A percentile compares a stretch with the other conserved stretches of the same genome.
These are phyloP conservation scores for Carapus acus DNA, from an alignment of 2,797 vertebrate genomes.

Conservation along the genomic window DNA sequence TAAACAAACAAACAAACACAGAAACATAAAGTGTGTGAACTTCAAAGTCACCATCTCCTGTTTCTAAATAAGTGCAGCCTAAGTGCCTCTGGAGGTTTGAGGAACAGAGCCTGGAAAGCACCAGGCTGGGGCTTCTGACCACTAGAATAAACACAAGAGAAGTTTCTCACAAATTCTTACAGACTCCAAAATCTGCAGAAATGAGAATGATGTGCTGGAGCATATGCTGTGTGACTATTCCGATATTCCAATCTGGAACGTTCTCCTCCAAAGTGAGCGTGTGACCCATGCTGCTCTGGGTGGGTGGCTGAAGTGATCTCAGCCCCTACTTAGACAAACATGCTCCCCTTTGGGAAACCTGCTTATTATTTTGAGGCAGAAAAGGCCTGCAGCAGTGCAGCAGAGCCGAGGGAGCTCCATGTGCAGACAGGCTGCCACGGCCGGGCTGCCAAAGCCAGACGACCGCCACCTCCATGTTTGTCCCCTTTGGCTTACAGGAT, in stretches of 20 bases:
- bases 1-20: constrained; percentile 17
- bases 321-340: constrained; percentile 51
- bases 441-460: too few relatives aligned
- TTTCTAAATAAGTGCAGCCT: constrained; percentile 14
- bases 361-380: constrained; percentile 58
- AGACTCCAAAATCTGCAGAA: too few relatives aligned
- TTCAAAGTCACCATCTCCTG: constrained; percentile 19
- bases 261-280: constrained; percentile 1
- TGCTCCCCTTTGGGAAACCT: constrained; percentile 45
- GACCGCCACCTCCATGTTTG: too few relatives aligned
- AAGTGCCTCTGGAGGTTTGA: constrained; percentile 7
- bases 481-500: too few relatives aligned
- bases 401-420: constrained; percentile 20
- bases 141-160: neutral
- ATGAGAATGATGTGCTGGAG: too few relatives aligned
- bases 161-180: too few relatives aligned
- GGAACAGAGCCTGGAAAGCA: constrained; percentile 12
- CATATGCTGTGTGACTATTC: too few relatives aligned
- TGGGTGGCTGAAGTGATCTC: constrained; percentile 39
- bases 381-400: neutral
- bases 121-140: constrained; percentile 4
- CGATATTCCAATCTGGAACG: neutral
- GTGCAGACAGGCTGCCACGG: too few relatives aligned
- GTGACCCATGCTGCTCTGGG: constrained; percentile 34
- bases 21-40: constrained; percentile 10